These are phyloP conservation scores for Orestias chungarensis DNA, from an alignment of 2,797 vertebrate genomes.

Conservation along the genomic window DNA sequence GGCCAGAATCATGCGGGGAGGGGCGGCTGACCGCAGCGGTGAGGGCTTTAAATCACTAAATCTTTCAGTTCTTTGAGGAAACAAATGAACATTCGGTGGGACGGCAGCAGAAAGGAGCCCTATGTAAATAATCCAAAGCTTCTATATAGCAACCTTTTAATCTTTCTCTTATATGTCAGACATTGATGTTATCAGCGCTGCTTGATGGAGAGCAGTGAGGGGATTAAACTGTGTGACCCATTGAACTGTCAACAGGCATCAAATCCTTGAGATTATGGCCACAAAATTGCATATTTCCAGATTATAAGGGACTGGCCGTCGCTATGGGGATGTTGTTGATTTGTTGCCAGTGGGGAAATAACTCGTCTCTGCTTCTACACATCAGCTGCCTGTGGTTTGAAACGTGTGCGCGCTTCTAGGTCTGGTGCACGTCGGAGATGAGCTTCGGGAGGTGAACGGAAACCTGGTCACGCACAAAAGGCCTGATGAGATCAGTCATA, in stretches of 20 bases:
- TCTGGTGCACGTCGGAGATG: constrained; percentile 93
- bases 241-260: constrained; percentile 59
- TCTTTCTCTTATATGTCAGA: constrained; percentile 19
- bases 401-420: constrained; percentile 70
- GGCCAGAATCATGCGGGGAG: constrained; percentile 93
- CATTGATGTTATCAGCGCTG: constrained; percentile 31
- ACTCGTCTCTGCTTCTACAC: not conserved
- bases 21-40: constrained; percentile 93
- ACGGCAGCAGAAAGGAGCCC: not conserved
- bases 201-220: constrained; percentile 40
- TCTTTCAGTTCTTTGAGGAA: not conserved
- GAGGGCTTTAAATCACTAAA: constrained; percentile 41
- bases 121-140: constrained; percentile 1
- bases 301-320: constrained; percentile 56
- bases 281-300: constrained; percentile 74
- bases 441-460: constrained; percentile 94
- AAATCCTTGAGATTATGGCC: constrained; percentile 76
- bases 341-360: constrained; percentile 8
- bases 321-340: constrained; percentile 49
- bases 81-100: not conserved
- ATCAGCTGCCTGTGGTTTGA: not conserved
- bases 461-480: constrained; percentile 89
- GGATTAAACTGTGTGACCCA: constrained; percentile 66
- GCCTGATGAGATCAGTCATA: constrained; percentile 95
- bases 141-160: not conserved